phyloP scores from a whole-genome alignment of 2,797 vertebrate genomes.

The Leucoraja ocellata region DNA sequence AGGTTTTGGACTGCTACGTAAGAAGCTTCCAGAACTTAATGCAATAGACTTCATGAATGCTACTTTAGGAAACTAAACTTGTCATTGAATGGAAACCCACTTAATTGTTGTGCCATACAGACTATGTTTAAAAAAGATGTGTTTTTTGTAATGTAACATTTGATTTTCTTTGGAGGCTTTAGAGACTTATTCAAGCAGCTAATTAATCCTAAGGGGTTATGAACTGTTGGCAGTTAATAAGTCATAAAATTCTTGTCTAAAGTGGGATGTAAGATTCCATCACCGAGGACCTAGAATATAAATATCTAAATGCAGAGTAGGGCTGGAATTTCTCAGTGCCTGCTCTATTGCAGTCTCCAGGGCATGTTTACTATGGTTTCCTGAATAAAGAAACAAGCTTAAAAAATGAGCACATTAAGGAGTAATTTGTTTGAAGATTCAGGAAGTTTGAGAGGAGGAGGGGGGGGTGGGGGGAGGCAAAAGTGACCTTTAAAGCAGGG shows the following conservation, averaged over 20 bases:
- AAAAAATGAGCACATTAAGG: slow-evolving; percentile 83
- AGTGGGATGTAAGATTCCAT: slow-evolving; percentile 88
- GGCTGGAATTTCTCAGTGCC: slow-evolving; percentile 84
- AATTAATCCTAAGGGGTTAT: slow-evolving; percentile 91
- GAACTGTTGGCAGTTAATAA: slow-evolving; percentile 98
- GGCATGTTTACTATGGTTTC: slow-evolving; percentile 76
- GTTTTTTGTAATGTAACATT: slow-evolving; percentile 71
- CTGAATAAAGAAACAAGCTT: slow-evolving; percentile 81
- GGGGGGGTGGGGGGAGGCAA: slow-evolving; percentile 47
- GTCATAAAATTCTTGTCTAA: slow-evolving; percentile 91
- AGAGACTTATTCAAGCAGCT: slow-evolving; percentile 79
- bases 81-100: not conserved
- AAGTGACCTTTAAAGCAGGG: slow-evolving; percentile 58
- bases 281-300: slow-evolving; percentile 80
- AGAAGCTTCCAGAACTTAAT: not conserved
- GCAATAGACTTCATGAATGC: not conserved
- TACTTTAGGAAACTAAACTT: slow-evolving; percentile 28
- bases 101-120: slow-evolving; percentile 47
- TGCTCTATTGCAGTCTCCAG: slow-evolving; percentile 78
- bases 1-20: not conserved
- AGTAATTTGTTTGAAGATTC: slow-evolving; percentile 77
- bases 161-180: slow-evolving; percentile 76
- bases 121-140: slow-evolving; percentile 33
- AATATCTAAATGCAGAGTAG: slow-evolving; percentile 78
- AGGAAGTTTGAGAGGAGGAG: slow-evolving; percentile 61